Percentiles rank a stretch among this genome's conserved stretches.
These are phyloP conservation scores for Ceratina calcarata DNA, from an alignment of 1,140 invertebrate species.

Conservation along the genomic window DNA sequence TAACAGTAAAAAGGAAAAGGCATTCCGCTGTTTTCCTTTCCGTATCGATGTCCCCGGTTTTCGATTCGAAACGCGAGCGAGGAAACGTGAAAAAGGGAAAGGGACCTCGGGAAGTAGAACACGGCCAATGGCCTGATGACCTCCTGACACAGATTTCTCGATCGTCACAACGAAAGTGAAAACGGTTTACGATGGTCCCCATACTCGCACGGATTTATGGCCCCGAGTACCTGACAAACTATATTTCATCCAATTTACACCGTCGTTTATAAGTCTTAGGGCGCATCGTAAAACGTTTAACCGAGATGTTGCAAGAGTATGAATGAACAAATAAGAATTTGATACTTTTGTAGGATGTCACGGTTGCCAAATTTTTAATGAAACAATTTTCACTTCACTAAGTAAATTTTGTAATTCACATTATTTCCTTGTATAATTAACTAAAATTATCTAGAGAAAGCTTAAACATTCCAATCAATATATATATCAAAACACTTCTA, in stretches of 20 bases:
- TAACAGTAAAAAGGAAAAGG: slow-evolving; percentile 22
- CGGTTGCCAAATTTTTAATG: no score
- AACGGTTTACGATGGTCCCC: slow-evolving; percentile 63
- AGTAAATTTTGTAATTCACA: no score
- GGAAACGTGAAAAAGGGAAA: slow-evolving; percentile 74
- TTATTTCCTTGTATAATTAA: no score
- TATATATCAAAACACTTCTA: no score
- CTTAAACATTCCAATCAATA: no score
- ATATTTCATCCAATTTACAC: slow-evolving; percentile 23
- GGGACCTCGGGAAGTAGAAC: slow-evolving; percentile 78
- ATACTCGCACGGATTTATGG: slow-evolving; percentile 54
- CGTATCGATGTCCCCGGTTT: slow-evolving; percentile 3
- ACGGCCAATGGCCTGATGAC: slow-evolving; percentile 77
- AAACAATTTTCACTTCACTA: no score
- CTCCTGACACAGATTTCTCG: slow-evolving; percentile 77
- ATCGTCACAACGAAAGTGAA: slow-evolving; percentile 79
- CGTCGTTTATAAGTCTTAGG: not conserved
- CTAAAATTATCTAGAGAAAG: no score
- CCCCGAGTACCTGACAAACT: slow-evolving; percentile 14
- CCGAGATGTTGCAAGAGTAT: not conserved
- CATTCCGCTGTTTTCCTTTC: not conserved
- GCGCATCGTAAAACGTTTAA: slow-evolving; percentile 4
- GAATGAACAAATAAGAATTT: no score
- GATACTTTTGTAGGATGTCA: no score
- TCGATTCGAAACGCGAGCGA: slow-evolving; percentile 39